phyloP scores from a whole-genome alignment of 2,888 invertebrate species.

The Cactoblastis cactorum region DNA sequence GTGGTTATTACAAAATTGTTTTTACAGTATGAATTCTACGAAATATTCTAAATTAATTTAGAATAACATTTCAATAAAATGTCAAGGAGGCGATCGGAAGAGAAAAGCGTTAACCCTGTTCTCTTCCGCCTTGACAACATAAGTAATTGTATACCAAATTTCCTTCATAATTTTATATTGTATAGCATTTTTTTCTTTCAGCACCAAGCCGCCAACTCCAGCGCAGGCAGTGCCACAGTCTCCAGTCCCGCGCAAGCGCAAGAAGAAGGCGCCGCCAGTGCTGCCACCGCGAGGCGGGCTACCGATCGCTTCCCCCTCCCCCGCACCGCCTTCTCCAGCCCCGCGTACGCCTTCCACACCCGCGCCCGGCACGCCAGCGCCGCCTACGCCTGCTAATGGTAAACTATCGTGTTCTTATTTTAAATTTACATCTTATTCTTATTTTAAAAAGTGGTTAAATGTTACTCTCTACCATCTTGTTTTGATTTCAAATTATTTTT shows the following conservation, averaged over 20 bases:
- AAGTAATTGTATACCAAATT: too few relatives aligned
- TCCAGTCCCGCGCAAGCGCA: constrained; percentile 50
- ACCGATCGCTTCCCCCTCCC: constrained; percentile 17
- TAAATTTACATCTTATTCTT: background rate
- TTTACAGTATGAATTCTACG: too few relatives aligned
- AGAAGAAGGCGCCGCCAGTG: constrained; percentile 37
- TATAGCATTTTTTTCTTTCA: constrained; percentile 14
- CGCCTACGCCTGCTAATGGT: constrained; percentile 7
- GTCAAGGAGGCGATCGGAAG: too few relatives aligned
- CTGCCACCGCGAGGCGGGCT: constrained; percentile 22
- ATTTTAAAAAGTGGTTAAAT: too few relatives aligned
- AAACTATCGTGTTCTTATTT: background rate
- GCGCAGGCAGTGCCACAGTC: constrained; percentile 33
- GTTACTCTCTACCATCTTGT: too few relatives aligned
- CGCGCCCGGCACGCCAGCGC: constrained; percentile 19
- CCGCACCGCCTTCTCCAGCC: constrained; percentile 18
- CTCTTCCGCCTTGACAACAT: too few relatives aligned
- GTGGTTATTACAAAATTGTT: too few relatives aligned
- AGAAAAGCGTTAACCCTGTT: too few relatives aligned
- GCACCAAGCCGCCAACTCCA: constrained; percentile 29
- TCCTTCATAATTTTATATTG: background rate
- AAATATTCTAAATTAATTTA: too few relatives aligned
- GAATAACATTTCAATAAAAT: too few relatives aligned
- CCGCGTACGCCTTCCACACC: constrained; percentile 30
- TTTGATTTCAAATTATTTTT: too few relatives aligned